These are phyloP conservation scores for Heliconius ethilla DNA, from an alignment of 2,888 invertebrate genomes.

Conservation along the genomic window DNA sequence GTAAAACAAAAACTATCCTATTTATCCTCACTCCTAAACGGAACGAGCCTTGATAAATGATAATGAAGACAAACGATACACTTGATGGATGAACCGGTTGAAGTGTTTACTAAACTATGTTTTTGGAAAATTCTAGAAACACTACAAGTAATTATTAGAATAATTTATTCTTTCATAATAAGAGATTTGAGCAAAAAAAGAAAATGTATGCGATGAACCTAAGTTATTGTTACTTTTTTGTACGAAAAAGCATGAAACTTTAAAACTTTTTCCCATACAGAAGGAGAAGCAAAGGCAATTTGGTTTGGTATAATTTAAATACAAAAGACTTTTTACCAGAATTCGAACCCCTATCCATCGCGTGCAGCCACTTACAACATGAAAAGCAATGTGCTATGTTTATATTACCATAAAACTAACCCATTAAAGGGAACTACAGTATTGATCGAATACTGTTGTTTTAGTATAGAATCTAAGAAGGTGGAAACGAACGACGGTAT, in stretches of 20 bases:
- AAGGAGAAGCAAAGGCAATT: too few species aligned
- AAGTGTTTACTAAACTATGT: neutral
- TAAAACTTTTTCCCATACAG: too few species aligned
- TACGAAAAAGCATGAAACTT: too few species aligned
- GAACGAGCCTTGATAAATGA: slow-evolving; percentile 16
- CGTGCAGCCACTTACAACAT: neutral
- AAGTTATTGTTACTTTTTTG: neutral
- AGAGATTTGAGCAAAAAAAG: neutral
- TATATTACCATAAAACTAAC: slow-evolving; percentile 7
- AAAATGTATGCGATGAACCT: neutral
- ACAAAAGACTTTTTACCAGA: neutral
- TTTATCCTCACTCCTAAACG: neutral
- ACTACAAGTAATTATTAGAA: neutral
- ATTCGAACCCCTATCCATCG: neutral
- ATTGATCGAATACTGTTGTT: neutral
- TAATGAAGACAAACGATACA: slow-evolving; percentile 20
- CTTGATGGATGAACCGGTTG: neutral
- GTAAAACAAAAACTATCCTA: neutral
- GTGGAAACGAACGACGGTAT: neutral
- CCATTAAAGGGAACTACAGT: neutral
- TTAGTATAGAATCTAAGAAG: neutral
- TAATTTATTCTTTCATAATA: neutral
- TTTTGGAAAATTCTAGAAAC: neutral
- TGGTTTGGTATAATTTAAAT: neutral
- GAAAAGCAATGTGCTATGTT: neutral